Evolutionary conservation across 2,113 vertebrate species (phyloP), one percentile per base, ranked within the genome.

Genomic region (Ictalurus furcatus): DNA sequence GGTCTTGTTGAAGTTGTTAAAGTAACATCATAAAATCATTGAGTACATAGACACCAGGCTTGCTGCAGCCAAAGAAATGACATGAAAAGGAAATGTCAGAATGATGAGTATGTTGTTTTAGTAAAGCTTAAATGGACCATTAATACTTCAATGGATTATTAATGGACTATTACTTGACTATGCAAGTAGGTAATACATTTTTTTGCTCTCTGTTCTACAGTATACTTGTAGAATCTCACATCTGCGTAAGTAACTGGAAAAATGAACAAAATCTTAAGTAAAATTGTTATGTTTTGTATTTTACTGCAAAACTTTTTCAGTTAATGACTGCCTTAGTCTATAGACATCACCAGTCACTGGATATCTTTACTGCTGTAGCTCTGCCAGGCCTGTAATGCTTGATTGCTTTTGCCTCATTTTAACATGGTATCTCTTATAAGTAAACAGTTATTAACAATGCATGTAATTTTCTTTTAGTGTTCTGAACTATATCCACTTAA

Each of bases 401-500:
- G 3, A 6, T 17, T 81, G 28, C 16, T 17, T 25, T 80, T 17
- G 2, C 16, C 2, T 6, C 21, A 76, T n/a, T 79, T 28, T 78
- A 5, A 61, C 58, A 6, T 23, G 28, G 6, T n/a, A 30, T 19
- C 21, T 25, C 6, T 73, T 3, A 4, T 52, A 48, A 78, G 73
- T 44, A 44, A 84, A 84, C 52, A 54, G 73, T 23, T 34, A 52
- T 58, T 76, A 74, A 37, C 6, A 61, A 44, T 85, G 4, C 8
- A 37, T 85, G 11, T 85, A 1, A n/a, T 85, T 78, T 85, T 81
- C n/a, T 89, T 86, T 85, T 88, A 95, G 94, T 58, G 91, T 91
- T 89, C 85, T 94, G 69, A 90, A 92, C 67, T 91, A 93, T 76
- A 90, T 94, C 63, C 85, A 92, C 63, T 78, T 94, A 54, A 91